phyloP scores from a whole-genome alignment of 2,888 invertebrate species.

The Globia sparganii region DNA sequence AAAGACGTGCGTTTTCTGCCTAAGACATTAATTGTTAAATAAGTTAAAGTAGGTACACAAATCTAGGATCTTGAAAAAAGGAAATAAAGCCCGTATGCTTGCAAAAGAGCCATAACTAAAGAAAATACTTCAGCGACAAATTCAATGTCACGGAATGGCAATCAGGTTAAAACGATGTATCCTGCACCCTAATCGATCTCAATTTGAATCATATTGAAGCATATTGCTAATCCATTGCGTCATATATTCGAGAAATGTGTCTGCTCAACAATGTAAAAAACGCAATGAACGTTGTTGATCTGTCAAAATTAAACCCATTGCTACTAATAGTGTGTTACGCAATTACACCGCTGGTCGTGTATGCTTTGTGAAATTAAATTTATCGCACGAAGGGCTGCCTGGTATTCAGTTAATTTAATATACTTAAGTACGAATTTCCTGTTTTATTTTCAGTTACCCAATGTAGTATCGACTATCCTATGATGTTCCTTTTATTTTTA shows the following conservation, averaged over 20 bases:
- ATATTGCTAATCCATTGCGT: too few relatives aligned
- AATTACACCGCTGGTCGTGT: too few relatives aligned
- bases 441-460: background rate
- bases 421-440: background rate
- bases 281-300: too few relatives aligned
- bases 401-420: background rate
- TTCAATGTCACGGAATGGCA: background rate
- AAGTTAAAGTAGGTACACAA: background rate
- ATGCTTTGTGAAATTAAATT: conserved; percentile 9
- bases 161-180: background rate
- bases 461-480: background rate
- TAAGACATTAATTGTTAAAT: too few relatives aligned
- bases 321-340: too few relatives aligned
- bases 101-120: background rate
- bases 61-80: background rate
- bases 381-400: background rate
- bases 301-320: too few relatives aligned
- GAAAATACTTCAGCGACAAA: background rate
- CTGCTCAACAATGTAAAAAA: too few relatives aligned
- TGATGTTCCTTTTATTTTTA: background rate
- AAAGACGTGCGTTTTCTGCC: background rate
- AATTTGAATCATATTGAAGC: too few relatives aligned
- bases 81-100: background rate
- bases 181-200: too few relatives aligned
- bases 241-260: too few relatives aligned